Evolutionary conservation across 2,113 vertebrate genomes (phyloP).

Genomic region (Pelecanus crispus): DNA sequence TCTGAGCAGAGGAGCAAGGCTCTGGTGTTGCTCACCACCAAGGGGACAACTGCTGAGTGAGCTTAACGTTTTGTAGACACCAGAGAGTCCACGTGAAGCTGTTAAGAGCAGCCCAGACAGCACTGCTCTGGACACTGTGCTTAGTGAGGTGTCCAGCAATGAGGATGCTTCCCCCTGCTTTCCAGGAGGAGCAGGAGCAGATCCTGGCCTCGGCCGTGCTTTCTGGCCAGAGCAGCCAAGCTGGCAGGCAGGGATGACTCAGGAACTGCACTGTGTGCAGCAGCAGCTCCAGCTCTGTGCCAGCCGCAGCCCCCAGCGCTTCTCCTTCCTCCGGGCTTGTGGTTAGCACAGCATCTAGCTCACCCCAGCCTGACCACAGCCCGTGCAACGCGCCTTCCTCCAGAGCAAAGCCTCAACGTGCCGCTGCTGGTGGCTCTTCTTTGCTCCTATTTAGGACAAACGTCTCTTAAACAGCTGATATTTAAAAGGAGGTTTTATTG

Average conservation of each 20-base stretch:
- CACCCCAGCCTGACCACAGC: not conserved
- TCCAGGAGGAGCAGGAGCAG: not conserved
- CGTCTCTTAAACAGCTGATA: not conserved
- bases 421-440: not conserved
- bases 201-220: not conserved
- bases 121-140: not conserved
- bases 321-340: not conserved
- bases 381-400: not conserved
- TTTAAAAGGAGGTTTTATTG: slow-evolving; percentile 68
- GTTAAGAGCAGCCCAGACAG: not conserved
- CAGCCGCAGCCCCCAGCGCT: not conserved
- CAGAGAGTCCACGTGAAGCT: not conserved
- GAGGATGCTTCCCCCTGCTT: not conserved
- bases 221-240: not conserved
- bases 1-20: not conserved
- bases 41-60: not conserved
- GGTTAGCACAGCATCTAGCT: not conserved
- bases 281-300: not conserved
- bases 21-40: not conserved
- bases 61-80: not conserved
- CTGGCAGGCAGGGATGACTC: not conserved
- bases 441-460: not conserved
- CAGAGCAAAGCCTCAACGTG: not conserved
- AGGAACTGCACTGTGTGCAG: not conserved
- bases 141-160: not conserved